Evolutionary conservation across 1,140 invertebrate species (phyloP).

Genomic region (Episyrphus balteatus): DNA sequence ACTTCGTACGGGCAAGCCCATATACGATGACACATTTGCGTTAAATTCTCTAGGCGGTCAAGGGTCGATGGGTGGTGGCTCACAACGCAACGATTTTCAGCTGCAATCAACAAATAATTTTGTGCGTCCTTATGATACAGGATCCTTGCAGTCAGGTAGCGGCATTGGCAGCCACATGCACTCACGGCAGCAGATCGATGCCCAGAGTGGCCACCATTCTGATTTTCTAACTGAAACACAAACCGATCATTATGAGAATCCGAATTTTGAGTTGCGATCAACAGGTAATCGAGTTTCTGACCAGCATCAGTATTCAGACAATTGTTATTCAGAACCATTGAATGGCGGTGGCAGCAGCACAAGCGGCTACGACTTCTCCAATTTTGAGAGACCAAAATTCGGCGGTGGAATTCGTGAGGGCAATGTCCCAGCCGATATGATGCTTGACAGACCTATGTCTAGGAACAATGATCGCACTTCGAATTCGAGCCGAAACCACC

Average conservation of each 20-base stretch:
- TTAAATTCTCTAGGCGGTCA: conserved; percentile 18
- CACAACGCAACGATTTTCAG: conserved; percentile 15
- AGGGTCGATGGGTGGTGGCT: not conserved
- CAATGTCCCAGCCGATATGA: not conserved
- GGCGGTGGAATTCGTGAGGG: conserved; percentile 8
- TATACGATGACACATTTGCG: conserved; percentile 50
- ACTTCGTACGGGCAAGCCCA: conserved; percentile 61
- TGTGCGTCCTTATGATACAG: conserved; percentile 27
- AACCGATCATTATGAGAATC: conserved; percentile 35
- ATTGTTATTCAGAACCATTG: conserved; percentile 32
- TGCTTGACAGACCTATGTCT: conserved; percentile 17
- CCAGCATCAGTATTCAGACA: conserved; percentile 9
- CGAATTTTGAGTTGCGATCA: conserved; percentile 27
- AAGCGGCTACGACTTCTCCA: conserved; percentile 27
- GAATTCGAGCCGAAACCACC: conserved; percentile 11
- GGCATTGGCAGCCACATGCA: not conserved
- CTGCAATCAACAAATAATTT: conserved; percentile 26
- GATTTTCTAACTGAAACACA: conserved; percentile 23
- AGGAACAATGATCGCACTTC: conserved; percentile 5
- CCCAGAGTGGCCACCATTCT: conserved; percentile 6
- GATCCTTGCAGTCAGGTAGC: conserved; percentile 14
- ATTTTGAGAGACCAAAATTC: conserved; percentile 30
- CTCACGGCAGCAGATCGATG: conserved; percentile 11
- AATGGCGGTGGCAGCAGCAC: conserved; percentile 12
- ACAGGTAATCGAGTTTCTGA: not conserved